Percentiles rank a stretch among this genome's conserved stretches.
phyloP scores from a whole-genome alignment of 2,113 vertebrate species.

The Lampris incognitus region DNA sequence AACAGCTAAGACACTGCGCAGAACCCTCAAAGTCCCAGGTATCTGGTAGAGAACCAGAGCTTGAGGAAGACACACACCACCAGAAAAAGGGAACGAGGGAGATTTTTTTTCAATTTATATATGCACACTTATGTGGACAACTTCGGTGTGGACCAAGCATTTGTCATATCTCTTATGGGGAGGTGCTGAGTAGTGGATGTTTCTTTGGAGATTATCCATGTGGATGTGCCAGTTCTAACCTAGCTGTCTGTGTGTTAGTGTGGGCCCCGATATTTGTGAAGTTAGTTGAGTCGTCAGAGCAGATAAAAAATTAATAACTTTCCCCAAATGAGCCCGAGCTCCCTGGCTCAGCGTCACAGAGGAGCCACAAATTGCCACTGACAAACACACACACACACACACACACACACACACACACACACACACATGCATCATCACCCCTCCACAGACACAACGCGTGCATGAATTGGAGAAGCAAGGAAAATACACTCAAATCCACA shows the following conservation, averaged over 20 bases:
- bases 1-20: too few relatives aligned
- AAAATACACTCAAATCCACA: conserved; percentile 46
- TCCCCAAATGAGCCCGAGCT: conserved; percentile 57
- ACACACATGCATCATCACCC: conserved; percentile 13
- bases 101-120: too few relatives aligned
- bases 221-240: background rate
- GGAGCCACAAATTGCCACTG: conserved; percentile 16
- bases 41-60: too few relatives aligned
- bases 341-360: conserved; percentile 46
- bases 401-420: conserved; percentile 11
- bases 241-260: conserved; percentile 6
- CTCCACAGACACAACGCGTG: conserved; percentile 13
- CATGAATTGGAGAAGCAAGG: conserved; percentile 33
- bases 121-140: background rate
- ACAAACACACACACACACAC: conserved; percentile 1
- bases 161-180: conserved; percentile 4
- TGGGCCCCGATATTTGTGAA: conserved; percentile 69
- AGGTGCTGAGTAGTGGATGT: background rate
- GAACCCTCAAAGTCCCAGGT: too few relatives aligned
- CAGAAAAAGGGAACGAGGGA: too few relatives aligned
- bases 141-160: background rate
- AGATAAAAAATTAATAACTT: conserved; percentile 82
- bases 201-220: background rate
- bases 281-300: conserved; percentile 73
- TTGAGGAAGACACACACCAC: too few relatives aligned